Conservation (phyloP, 2,888 invertebrate genomes). For the Malacosoma neustria region DNA sequence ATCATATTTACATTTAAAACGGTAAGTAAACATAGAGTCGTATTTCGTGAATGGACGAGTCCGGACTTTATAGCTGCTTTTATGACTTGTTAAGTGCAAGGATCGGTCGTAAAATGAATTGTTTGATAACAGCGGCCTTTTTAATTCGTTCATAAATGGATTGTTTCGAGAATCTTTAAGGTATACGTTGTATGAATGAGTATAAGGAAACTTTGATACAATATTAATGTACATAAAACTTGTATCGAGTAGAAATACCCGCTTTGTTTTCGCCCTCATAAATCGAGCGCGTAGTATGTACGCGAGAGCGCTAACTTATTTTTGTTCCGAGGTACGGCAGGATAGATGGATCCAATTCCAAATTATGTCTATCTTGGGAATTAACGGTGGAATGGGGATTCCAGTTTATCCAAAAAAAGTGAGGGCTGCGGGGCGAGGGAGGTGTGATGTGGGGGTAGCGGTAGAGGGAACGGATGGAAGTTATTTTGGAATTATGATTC, state of each 20-base stretch:
- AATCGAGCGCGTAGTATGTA: constrained; percentile 45
- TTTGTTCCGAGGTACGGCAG: constrained; percentile 63
- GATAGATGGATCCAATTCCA: constrained; percentile 77
- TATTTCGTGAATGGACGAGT: constrained; percentile 62
- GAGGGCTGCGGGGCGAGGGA: constrained; percentile 31
- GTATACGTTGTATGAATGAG: background rate
- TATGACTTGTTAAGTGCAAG: constrained; percentile 69
- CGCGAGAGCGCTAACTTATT: constrained; percentile 55
- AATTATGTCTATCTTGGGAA: constrained; percentile 77
- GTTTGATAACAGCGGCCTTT: constrained; percentile 41
- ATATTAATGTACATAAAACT: constrained; percentile 24
- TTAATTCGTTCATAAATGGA: constrained; percentile 24
- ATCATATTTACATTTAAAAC: constrained; percentile 69
- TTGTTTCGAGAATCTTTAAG: constrained; percentile 11
- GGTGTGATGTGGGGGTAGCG: constrained; percentile 26
- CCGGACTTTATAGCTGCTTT: constrained; percentile 60
- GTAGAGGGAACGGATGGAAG: constrained; percentile 51
- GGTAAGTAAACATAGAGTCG: constrained; percentile 60
- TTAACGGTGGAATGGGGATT: constrained; percentile 70
- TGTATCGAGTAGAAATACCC: constrained; percentile 26
- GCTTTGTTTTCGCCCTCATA: constrained; percentile 61
- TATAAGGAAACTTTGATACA: constrained; percentile 1
- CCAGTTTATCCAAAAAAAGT: constrained; percentile 70
- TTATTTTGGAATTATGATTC: constrained; percentile 75
- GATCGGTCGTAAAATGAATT: constrained; percentile 66